phyloP scores from a whole-genome alignment of 2,888 invertebrate genomes.

The Didymodactylos carnosus region DNA sequence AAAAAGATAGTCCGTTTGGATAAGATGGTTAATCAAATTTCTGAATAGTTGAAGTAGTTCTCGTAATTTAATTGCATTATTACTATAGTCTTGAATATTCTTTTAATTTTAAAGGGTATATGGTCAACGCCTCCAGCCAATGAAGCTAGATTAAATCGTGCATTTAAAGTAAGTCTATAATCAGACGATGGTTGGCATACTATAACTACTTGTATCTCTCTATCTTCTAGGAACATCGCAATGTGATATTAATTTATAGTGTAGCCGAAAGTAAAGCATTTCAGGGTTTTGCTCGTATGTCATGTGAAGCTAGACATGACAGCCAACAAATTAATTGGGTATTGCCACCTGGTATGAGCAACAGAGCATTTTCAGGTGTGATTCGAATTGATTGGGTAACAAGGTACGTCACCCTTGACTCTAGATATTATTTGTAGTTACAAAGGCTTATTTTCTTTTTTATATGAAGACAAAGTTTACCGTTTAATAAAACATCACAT shows the following conservation, averaged over 20 bases:
- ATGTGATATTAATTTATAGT: constrained; percentile 81
- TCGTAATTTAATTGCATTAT: neutral
- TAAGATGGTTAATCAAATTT: too few species aligned
- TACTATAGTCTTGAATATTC: neutral
- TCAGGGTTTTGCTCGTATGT: constrained; percentile 65
- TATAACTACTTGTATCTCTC: neutral
- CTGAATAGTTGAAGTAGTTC: too few species aligned
- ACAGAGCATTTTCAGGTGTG: constrained; percentile 77
- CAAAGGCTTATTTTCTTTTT: neutral
- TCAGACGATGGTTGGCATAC: neutral
- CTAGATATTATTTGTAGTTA: neutral
- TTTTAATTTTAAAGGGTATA: constrained; percentile 59
- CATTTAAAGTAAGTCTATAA: constrained; percentile 44
- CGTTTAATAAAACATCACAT: constrained; percentile 71
- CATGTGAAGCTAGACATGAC: constrained; percentile 68
- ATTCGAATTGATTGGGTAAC: constrained; percentile 94
- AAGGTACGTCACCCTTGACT: too few species aligned
- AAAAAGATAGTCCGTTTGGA: too few species aligned
- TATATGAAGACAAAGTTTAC: constrained; percentile 51
- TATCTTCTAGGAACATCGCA: constrained; percentile 53
- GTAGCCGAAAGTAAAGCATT: constrained; percentile 87
- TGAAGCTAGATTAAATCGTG: constrained; percentile 81
- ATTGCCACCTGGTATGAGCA: constrained; percentile 70
- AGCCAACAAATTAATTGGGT: constrained; percentile 75
- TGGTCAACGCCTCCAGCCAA: constrained; percentile 96